phyloP scores from a whole-genome alignment of 2,888 invertebrate species.

The Coenonympha arcania region DNA sequence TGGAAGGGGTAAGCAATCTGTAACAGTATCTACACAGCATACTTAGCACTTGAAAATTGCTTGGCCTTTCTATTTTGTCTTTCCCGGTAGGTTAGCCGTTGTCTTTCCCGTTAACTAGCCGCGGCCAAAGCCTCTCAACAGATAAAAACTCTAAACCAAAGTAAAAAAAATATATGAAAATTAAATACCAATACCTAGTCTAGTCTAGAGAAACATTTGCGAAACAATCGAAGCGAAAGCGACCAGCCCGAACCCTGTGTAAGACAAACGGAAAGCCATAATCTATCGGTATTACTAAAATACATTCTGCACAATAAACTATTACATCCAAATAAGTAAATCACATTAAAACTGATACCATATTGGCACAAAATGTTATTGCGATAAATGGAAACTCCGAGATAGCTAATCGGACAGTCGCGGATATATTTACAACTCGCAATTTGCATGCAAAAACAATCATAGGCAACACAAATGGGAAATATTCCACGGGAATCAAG shows the following conservation, averaged over 20 bases:
- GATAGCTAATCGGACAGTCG: constrained; percentile 51
- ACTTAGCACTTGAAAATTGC: too few species aligned
- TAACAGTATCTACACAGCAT: too few species aligned
- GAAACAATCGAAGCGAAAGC: background rate
- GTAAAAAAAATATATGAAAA: background rate
- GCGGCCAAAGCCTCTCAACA: too few species aligned
- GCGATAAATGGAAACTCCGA: constrained; percentile 54
- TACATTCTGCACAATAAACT: constrained; percentile 17
- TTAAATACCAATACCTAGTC: background rate
- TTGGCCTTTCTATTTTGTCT: too few species aligned
- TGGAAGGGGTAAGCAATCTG: too few species aligned
- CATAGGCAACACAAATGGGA: constrained; percentile 48
- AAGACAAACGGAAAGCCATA: constrained; percentile 7
- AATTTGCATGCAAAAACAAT: constrained; percentile 63
- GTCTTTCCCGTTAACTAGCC: too few species aligned
- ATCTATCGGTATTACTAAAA: constrained; percentile 15
- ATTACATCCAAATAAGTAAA: constrained; percentile 34
- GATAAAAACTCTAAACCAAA: too few species aligned
- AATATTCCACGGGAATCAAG: constrained; percentile 53
- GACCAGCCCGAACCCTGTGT: background rate
- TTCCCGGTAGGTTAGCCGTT: too few species aligned
- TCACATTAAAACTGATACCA: constrained; percentile 37
- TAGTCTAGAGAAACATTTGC: background rate
- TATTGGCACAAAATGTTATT: constrained; percentile 33
- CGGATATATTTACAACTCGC: constrained; percentile 55